phyloP scores from a whole-genome alignment of 2,113 vertebrate genomes.

The Macrotis lagotis region DNA sequence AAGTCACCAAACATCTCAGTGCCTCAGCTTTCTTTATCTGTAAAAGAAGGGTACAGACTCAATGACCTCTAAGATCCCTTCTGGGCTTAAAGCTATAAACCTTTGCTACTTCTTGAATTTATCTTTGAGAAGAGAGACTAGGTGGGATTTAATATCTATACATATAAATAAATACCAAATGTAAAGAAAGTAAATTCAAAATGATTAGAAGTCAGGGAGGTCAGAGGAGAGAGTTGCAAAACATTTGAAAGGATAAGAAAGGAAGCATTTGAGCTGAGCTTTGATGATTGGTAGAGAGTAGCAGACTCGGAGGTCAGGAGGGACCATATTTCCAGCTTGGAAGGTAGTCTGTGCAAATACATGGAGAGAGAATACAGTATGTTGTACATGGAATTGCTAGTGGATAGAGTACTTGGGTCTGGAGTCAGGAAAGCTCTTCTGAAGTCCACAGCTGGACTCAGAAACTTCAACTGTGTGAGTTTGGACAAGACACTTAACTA shows the following conservation, averaged over 20 bases:
- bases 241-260: constrained; percentile 11
- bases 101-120: not conserved
- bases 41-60: not conserved
- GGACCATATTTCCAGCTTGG: not conserved
- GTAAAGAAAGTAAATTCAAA: not conserved
- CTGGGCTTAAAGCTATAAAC: not conserved
- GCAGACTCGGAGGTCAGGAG: not conserved
- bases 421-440: not conserved
- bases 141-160: not conserved
- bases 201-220: not conserved
- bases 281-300: not conserved
- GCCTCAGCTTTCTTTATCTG: not conserved
- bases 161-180: not conserved
- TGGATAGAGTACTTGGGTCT: not conserved
- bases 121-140: not conserved
- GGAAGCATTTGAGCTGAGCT: not conserved
- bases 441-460: not conserved
- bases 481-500: not conserved
- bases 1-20: not conserved
- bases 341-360: not conserved
- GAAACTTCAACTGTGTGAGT: not conserved
- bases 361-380: not conserved
- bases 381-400: not conserved
- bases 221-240: not conserved
- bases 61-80: not conserved